Base-by-base conservation (phyloP, 2,113 vertebrate species). In the Pseudorhombus dupliciocellatus region DNA sequence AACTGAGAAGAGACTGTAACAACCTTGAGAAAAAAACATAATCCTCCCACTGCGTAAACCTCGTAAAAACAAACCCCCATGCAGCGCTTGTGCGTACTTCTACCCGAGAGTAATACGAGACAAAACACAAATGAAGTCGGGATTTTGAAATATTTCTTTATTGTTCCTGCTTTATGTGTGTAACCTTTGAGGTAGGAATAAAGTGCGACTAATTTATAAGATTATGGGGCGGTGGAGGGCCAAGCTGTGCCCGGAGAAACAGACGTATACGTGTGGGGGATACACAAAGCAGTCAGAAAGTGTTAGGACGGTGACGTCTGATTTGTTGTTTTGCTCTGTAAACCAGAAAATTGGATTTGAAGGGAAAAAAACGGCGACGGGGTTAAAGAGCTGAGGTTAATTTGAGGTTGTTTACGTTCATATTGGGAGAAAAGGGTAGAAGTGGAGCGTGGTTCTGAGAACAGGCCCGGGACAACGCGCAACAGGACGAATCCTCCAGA, bases 1-100 rank as follows among this genome's bases (percentile, higher is more conserved):
- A 68, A 68, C 51, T 8, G 53, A 71, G 57, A 44, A 56, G 30
- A 30, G 31, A 60, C 57, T 22, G 21, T 9, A 55, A 60, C 66
- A 70, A 67, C 56, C 63, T 56, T 26, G 57, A 30, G 50, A 20
- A 44, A 75, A 37, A 59, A n/a, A n/a, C n/a, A 48, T 8, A 66
- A 74, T 73, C 61, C 67, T 42, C 51, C 62, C 28, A 42, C 66
- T 74, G 58, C 2, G 16, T 53, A 52, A 25, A 62, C 31, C 55
- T 77, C 50, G 51, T 68, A 65, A 84, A 81, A 66, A 66, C 30
- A 30, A 76, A 52, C 64, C 70, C 56, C 65, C 56, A 30, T 26
- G 57, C 12, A 48, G 58, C 61, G 50, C 21, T 60, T 73, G 70
- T 37, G 53, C 54, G 50, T 40, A 40, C 71, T 56, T 58, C 56